Evolutionary conservation across 2,113 vertebrate species (phyloP).

Genomic region (Stomatorhinus ivindoensis): DNA sequence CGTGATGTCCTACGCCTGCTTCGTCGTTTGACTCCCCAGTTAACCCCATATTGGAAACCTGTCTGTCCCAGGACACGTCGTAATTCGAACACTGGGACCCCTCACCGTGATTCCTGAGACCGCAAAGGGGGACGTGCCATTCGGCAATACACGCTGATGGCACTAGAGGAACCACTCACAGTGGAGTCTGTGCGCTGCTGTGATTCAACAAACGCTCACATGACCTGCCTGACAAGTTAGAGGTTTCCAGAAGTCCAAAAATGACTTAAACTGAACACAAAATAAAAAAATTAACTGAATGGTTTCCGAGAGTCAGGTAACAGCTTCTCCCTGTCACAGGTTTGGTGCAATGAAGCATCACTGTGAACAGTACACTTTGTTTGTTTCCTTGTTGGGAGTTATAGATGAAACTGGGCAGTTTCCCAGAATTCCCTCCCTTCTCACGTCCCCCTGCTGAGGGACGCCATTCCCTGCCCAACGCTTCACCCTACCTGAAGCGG

Average conservation of each 20-base stretch:
- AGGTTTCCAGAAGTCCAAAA: not conserved
- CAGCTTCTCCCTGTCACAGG: not conserved
- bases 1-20: slow-evolving; percentile 4
- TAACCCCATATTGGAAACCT: slow-evolving; percentile 29
- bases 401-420: not conserved
- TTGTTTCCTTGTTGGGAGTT: not conserved
- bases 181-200: slow-evolving; percentile 2
- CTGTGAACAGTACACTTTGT: not conserved
- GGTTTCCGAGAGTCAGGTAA: not conserved
- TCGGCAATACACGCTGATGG: slow-evolving; percentile 1
- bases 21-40: slow-evolving; percentile 17
- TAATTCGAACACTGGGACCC: slow-evolving; percentile 15
- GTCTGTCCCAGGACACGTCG: slow-evolving; percentile 14
- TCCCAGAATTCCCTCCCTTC: not conserved
- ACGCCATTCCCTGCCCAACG: not conserved
- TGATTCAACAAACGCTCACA: not conserved
- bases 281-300: not conserved
- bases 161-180: slow-evolving; percentile 10
- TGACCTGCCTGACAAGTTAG: not conserved
- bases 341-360: not conserved
- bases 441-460: not conserved
- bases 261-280: not conserved
- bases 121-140: not conserved
- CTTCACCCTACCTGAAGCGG: not conserved
- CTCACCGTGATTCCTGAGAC: slow-evolving; percentile 14